Evolutionary conservation across 1,140 invertebrate species (phyloP), one percentile per base, ranked within the genome.

Genomic region (Brachionus sp.): DNA sequence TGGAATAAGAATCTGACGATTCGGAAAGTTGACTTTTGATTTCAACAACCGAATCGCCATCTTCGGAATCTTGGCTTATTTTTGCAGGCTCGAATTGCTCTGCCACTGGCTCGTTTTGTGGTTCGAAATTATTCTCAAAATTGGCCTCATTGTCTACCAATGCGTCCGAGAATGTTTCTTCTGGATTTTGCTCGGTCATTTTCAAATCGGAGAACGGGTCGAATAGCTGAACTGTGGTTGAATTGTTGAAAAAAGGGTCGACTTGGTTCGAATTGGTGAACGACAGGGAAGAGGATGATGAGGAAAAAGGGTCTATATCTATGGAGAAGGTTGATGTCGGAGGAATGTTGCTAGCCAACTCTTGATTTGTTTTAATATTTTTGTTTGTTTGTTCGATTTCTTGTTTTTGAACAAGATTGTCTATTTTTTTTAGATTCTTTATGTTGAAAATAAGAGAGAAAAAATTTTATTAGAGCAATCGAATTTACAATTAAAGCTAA

Each of bases 261-360:
- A 39, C 16, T 70, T 70, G n/a, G 10, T 46, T 46, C 5, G 33
- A 46, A 46, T 75, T 75, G 19, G 70, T 75, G 25, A 46, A 75
- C 7, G 70, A 75, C 23, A 44, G 29, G 19, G 70, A 44, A 25
- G 19, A 25, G 19, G 70, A 46, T 19, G 39, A 46, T 46, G 70
- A 75, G 12, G 70, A 75, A 75, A 75, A 75, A 10, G 70, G 70
- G 39, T 75, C 70, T 75, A 75, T 35, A 29, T 75, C 70, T 75
- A 75, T 75, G 5, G 70, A 75, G 33, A 75, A 75, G 23, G 70
- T 75, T 75, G 70, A 46, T 23, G 42, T 75, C 19, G 42, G 19
- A 25, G 70, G 42, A 75, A 46, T 35, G 16, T 42, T 73, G 37
- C 25, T 44, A 5, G 46, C 42, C 42, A 75, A 75, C 29, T 19